phyloP scores from a whole-genome alignment of 2,888 invertebrate genomes.

The Pandemis cinnamomeana region DNA sequence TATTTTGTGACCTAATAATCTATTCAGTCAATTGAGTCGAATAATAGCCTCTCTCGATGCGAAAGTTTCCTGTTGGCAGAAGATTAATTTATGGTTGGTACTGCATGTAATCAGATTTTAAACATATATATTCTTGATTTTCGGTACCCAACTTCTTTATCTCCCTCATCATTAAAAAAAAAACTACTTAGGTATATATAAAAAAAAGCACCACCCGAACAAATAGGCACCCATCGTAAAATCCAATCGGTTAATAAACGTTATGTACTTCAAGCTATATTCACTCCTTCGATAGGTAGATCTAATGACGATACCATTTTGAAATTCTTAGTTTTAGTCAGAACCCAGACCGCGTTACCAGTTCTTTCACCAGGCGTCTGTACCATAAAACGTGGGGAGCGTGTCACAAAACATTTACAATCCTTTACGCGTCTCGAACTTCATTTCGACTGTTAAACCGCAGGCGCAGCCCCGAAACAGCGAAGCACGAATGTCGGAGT shows the following conservation, averaged over 20 bases:
- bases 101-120: constrained; percentile 57
- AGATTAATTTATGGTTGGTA: constrained; percentile 46
- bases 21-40: constrained; percentile 83
- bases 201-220: constrained; percentile 41
- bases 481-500: neutral
- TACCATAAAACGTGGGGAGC: neutral
- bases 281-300: constrained; percentile 17
- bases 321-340: constrained; percentile 18
- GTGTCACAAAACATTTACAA: constrained; percentile 9
- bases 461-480: neutral
- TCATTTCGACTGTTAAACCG: constrained; percentile 19
- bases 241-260: constrained; percentile 27
- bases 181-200: constrained; percentile 40
- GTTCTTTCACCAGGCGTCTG: neutral
- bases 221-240: constrained; percentile 36
- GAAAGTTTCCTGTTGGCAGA: constrained; percentile 64
- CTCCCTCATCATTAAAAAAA: constrained; percentile 34
- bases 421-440: neutral
- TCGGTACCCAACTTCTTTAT: constrained; percentile 36
- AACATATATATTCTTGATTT: constrained; percentile 41
- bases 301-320: constrained; percentile 20
- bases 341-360: neutral
- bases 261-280: constrained; percentile 22
- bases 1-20: constrained; percentile 80
- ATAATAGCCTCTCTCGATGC: constrained; percentile 80